Conservation (phyloP, 2,113 vertebrate genomes). For the Oostethus manadensis region DNA sequence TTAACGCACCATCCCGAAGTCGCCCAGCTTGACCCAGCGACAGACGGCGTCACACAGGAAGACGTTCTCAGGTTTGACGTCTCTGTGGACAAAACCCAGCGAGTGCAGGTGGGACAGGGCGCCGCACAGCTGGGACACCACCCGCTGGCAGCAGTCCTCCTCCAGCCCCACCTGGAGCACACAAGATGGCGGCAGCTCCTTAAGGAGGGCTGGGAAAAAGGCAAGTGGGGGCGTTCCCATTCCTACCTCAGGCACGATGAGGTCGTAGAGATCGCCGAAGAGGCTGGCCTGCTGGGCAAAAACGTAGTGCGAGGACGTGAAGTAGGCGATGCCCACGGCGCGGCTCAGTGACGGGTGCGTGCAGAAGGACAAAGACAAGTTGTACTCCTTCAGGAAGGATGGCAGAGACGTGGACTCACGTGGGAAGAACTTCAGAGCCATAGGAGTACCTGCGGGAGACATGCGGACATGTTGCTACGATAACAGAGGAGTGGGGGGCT, state of each 20-base stretch:
- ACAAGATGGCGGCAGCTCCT: background rate
- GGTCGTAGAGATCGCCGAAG: slow-evolving; percentile 77
- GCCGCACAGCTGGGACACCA: slow-evolving; percentile 72
- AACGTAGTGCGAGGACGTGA: slow-evolving; percentile 74
- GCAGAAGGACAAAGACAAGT: slow-evolving; percentile 79
- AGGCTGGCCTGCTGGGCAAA: slow-evolving; percentile 82
- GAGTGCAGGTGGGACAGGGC: slow-evolving; percentile 83
- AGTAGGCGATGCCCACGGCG: slow-evolving; percentile 76
- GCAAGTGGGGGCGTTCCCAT: background rate
- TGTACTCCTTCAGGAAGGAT: slow-evolving; percentile 82
- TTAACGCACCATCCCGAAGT: slow-evolving; percentile 79
- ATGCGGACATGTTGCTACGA: background rate
- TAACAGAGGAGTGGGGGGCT: background rate
- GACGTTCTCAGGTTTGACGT: slow-evolving; percentile 86
- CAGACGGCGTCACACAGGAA: slow-evolving; percentile 81
- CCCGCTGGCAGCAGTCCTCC: slow-evolving; percentile 75
- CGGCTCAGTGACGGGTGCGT: slow-evolving; percentile 75
- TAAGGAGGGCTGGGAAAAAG: background rate
- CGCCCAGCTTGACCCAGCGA: slow-evolving; percentile 79
- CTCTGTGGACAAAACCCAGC: slow-evolving; percentile 81
- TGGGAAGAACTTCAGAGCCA: slow-evolving; percentile 83
- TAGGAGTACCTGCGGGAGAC: slow-evolving; percentile 58
- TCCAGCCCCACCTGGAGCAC: slow-evolving; percentile 60
- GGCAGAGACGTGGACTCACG: slow-evolving; percentile 65
- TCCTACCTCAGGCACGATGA: slow-evolving; percentile 73